Evolutionary conservation across 2,113 vertebrate species (phyloP).

Genomic region (Daubentonia madagascariensis): DNA sequence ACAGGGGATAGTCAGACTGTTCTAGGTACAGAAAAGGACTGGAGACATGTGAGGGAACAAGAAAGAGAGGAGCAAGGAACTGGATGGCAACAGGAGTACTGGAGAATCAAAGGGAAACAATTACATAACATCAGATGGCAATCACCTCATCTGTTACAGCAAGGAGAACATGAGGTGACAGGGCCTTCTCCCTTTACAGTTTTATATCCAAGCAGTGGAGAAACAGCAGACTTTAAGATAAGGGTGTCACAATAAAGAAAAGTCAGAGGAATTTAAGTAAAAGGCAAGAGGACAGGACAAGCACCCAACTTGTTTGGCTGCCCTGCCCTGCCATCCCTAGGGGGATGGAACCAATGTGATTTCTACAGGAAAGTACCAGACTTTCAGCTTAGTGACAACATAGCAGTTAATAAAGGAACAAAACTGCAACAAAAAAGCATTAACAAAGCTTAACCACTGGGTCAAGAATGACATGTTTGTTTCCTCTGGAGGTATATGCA

Average conservation of each 20-base stretch:
- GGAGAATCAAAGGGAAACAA: neutral
- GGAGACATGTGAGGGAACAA: neutral
- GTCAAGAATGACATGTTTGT: neutral
- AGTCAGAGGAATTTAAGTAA: neutral
- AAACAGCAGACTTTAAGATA: neutral
- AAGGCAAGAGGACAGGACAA: neutral
- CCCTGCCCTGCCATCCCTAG: neutral
- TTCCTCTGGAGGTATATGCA: neutral
- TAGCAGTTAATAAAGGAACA: neutral
- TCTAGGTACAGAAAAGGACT: neutral
- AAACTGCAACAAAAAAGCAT: neutral
- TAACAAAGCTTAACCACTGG: accelerated
- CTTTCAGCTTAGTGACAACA: neutral
- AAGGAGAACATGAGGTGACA: neutral
- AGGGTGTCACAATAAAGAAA: neutral
- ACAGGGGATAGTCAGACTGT: neutral
- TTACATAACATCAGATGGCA: neutral
- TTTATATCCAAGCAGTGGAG: neutral
- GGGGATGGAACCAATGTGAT: neutral
- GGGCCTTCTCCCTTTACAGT: neutral
- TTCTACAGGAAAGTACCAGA: neutral
- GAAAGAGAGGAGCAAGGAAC: neutral
- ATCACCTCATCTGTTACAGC: neutral
- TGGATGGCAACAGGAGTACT: neutral
- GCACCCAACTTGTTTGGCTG: neutral